Base-by-base conservation (phyloP, 2,888 invertebrate genomes). In the Acleris literana region DNA sequence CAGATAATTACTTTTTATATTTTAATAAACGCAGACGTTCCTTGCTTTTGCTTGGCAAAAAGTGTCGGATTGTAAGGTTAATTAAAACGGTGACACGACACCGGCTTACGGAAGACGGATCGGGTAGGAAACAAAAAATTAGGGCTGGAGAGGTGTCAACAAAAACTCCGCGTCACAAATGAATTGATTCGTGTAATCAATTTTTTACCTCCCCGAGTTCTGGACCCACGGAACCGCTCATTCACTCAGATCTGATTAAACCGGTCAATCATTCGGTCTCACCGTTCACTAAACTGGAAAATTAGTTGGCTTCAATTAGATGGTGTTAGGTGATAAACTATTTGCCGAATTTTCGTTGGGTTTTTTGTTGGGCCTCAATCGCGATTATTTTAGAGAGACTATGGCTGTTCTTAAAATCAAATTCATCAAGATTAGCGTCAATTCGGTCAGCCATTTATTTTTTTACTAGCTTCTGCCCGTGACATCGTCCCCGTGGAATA, bases 211-310 rank as follows among this genome's bases (percentile, higher is more conserved):
- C 75, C 74, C 73, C n/a, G 46, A 66, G 74, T 75, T 74, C 74
- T 68, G 68, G 72, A 72, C 63, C 68, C 67, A 64, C 71, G 75
- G 79, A 79, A 78, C 72, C 75, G 78, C 78, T 85, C 87, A 84
- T 83, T 86, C 86, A 82, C 80, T 82, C 83, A 78, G 80, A 76
- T 77, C 81, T 87, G 88, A 90, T 89, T 88, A 86, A 85, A 87
- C 84, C 87, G 90, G 88, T 89, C 88, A 88, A 90, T 90, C 89
- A 90, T 86, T 87, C 81, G 81, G 85, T 85, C 87, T 88, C 81
- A 86, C 87, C 83, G 87, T 89, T 86, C 90, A 87, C 80, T 87
- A 86, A 87, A 83, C 90, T 88, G 90, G 90, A 91, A 91, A 91
- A 91, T 91, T 90, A 85, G 89, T 88, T 65, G 64, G 69, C 63